phyloP scores from a whole-genome alignment of 2,797 vertebrate species.

The Sebastolobus altivelis region DNA sequence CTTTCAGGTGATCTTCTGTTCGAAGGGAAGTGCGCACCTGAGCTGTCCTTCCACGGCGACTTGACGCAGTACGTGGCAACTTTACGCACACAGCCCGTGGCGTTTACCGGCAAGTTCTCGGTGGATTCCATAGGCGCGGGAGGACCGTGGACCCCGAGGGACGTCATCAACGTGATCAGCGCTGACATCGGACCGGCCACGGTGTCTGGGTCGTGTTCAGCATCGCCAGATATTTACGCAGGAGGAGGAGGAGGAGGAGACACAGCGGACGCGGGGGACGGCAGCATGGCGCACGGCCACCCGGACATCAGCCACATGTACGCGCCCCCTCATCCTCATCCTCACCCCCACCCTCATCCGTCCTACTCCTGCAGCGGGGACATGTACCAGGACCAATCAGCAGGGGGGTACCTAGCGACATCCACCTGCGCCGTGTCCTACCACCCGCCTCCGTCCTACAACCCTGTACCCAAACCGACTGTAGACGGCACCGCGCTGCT shows the following conservation, averaged over 20 bases:
- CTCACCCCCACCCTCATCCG: conserved; percentile 69
- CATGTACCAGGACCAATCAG: conserved; percentile 89
- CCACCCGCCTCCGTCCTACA: conserved; percentile 86
- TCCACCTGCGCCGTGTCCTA: conserved; percentile 87
- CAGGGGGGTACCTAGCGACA: conserved; percentile 84
- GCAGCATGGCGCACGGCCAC: conserved; percentile 88
- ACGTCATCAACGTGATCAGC: conserved; percentile 90
- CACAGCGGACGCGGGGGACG: conserved; percentile 75
- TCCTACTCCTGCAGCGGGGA: conserved; percentile 89
- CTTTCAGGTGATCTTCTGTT: conserved; percentile 86
- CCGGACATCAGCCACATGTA: conserved; percentile 93
- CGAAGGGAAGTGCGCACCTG: conserved; percentile 84
- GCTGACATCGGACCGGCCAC: conserved; percentile 81
- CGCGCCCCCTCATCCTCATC: conserved; percentile 71
- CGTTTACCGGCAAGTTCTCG: conserved; percentile 92
- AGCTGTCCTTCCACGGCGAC: conserved; percentile 82
- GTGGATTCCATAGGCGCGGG: conserved; percentile 88
- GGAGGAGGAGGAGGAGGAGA: conserved; percentile 70
- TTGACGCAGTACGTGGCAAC: conserved; percentile 82
- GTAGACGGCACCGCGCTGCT: conserved; percentile 88
- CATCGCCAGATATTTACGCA: conserved; percentile 63
- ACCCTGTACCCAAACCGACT: conserved; percentile 83
- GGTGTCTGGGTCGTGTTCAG: conserved; percentile 79
- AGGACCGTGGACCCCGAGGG: conserved; percentile 86
- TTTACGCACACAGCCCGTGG: conserved; percentile 85